Base-by-base conservation (phyloP, 2,888 invertebrate genomes). In the Ichneumoninae sp. region DNA sequence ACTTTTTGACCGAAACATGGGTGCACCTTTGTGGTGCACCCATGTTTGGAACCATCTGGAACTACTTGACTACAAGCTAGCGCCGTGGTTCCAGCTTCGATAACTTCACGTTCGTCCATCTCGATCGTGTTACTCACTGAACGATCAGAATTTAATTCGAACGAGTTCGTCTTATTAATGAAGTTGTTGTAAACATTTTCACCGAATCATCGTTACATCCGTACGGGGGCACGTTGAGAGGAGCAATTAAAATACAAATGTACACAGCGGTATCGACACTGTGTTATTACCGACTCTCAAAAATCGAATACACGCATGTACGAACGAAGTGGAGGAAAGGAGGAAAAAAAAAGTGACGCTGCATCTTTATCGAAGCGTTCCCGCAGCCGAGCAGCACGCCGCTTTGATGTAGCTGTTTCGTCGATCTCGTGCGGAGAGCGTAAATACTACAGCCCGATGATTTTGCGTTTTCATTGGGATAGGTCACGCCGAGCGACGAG, bases 381-480 rank as follows among this genome's bases (percentile, higher is more conserved):
- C 76, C 75, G 19, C 16, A 33, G 16, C n/a, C n/a, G 33, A 71
- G 70, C 77, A 68, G 77, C 69, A 10, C 69, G 44, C 57, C 85
- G 83, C 83, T 77, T 82, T 83, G 83, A 86, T 84, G 82, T 81
- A 70, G 71, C 76, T 72, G 72, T 80, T 77, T 44, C 68, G 62
- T 44, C 66, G 22, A 62, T 68, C 71, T 50, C 70, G 71, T 54
- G 76, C 52, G 47, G 79, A 66, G 52, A 57, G 62, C 78, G 71
- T 68, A 60, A 66, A 66, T 80, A 79, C 57, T 68, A 74, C 66
- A 71, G 4, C 50, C 74, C 62, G 81, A 87, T 88, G 88, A 88
- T 84, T 86, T 82, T 79, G 88, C 88, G 81, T 80, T 86, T 85
- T 86, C 79, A 76, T 88, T 88, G 82, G 87, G 87, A 83, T 87